phyloP scores from a whole-genome alignment of 2,797 vertebrate genomes.

The Helicolenus hilgendorfi region DNA sequence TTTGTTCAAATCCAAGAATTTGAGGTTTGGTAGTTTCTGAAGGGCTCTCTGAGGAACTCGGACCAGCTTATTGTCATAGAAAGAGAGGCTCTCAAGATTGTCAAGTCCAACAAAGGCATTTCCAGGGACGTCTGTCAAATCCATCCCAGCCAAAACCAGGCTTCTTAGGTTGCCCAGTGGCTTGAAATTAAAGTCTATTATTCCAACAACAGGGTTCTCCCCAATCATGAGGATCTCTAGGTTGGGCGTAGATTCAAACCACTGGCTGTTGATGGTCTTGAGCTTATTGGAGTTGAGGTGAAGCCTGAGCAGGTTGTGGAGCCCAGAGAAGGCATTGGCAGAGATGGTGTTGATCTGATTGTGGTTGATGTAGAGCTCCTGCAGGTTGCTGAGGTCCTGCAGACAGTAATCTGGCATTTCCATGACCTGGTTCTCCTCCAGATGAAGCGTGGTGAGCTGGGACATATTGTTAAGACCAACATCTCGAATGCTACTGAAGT shows the following conservation, averaged over 20 bases:
- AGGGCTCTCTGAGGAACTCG: slow-evolving; percentile 95
- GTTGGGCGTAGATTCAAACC: slow-evolving; percentile 98
- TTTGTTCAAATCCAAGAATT: slow-evolving; percentile 99
- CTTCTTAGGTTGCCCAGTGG: slow-evolving; percentile 95
- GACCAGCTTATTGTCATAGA: slow-evolving; percentile 96
- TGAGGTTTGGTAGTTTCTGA: slow-evolving; percentile 96
- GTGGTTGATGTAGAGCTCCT: slow-evolving; percentile 99
- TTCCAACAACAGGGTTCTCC: slow-evolving; percentile 97
- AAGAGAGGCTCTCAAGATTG: slow-evolving; percentile 97
- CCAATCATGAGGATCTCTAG: slow-evolving; percentile 99
- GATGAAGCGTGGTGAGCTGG: slow-evolving; percentile 96
- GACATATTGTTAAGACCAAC: slow-evolving; percentile 96
- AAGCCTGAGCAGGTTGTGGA: slow-evolving; percentile 94
- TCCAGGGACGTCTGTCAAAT: slow-evolving; percentile 95
- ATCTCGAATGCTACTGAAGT: slow-evolving; percentile 95
- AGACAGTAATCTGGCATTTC: slow-evolving; percentile 97
- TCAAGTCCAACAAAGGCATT: slow-evolving; percentile 97
- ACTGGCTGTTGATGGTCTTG: slow-evolving; percentile 94
- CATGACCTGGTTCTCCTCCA: slow-evolving; percentile 97
- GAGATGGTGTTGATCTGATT: slow-evolving; percentile 97
- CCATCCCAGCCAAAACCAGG: slow-evolving; percentile 97
- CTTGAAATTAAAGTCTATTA: slow-evolving; percentile 97
- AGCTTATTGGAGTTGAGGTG: slow-evolving; percentile 98
- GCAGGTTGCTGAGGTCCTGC: slow-evolving; percentile 95
- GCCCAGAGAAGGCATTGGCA: slow-evolving; percentile 95